Evolutionary conservation across 2,113 vertebrate species (phyloP), one percentile per base, ranked within the genome.

Genomic region (Machaerirhynchus nigripectus): DNA sequence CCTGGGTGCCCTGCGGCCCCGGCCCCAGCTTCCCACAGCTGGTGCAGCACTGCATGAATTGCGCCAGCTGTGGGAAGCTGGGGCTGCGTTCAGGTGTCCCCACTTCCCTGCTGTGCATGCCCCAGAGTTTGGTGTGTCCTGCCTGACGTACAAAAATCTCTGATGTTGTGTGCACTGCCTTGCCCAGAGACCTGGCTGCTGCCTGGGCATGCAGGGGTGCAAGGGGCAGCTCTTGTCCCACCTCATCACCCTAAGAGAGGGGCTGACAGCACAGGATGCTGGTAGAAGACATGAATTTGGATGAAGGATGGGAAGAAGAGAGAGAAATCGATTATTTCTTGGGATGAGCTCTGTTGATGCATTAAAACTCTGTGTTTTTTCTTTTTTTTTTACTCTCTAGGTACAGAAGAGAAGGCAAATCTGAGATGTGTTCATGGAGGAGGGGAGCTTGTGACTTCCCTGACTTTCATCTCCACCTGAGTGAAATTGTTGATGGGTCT

Each of bases 1-100:
- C 8, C 55, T 20, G 26, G 5, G 35, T 56, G 21, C 19, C 44
- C 49, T 1, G 0, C 9, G 18, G 28, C 17, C 21, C 22, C 0
- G 0, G 31, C 4, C 44, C 26, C 49, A 37, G 78, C 17, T 63
- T 16, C 33, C 39, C 11, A 7, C 2, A 15, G 12, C 49, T 64
- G 61, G 20, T 56, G 31, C 47, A 55, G 31, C 31, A 1, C 11
- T 11, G 37, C n/a, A 3, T 12, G 22, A 10, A 16, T 10, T 19
- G 27, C 67, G 28, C 39, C 28, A 18, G 52, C 52, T 53, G 6
- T 30, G 52, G 52, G 52, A 30, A 30, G 52, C 28, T 53, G 52
- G 52, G 52, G 52, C 52, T 1, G 8, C 1, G 0, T 17, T 27
- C 33, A 2, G 20, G 39, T 40, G 70, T 26, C 22, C 27, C 37